Evolutionary conservation across 2,113 vertebrate species (phyloP).

Genomic region (Chiloscyllium plagiosum): DNA sequence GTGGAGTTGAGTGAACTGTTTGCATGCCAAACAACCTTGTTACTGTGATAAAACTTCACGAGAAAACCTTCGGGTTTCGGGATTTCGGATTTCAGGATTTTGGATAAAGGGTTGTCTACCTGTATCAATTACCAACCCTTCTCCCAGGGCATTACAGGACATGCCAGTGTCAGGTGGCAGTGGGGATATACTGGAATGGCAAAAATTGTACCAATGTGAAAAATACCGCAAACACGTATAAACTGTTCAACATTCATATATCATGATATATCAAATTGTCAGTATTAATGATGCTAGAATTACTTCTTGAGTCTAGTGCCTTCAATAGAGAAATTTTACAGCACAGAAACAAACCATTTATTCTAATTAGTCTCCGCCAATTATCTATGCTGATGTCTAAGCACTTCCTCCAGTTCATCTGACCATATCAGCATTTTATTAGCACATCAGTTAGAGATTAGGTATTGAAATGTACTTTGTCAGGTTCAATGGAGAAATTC

Average conservation of each 20-base stretch:
- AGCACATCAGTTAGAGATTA: neutral
- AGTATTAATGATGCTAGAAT: neutral
- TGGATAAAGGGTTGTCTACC: too few relatives aligned
- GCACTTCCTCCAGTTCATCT: neutral
- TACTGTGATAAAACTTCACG: too few relatives aligned
- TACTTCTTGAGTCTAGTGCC: neutral
- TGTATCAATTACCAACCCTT: neutral
- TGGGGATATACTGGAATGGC: neutral
- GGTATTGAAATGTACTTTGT: neutral
- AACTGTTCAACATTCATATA: neutral
- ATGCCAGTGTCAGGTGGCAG: neutral
- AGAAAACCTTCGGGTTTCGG: too few relatives aligned
- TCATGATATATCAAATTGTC: neutral
- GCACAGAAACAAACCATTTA: neutral
- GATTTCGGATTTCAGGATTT: too few relatives aligned
- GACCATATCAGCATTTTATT: neutral
- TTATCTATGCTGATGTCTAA: neutral
- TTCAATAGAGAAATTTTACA: neutral
- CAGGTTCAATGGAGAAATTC: neutral
- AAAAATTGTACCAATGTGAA: neutral
- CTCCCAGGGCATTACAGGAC: neutral
- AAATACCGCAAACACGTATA: neutral
- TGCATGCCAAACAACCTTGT: too few relatives aligned
- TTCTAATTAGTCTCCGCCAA: neutral
- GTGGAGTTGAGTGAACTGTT: too few relatives aligned